Percentiles rank a stretch among this genome's conserved stretches.
These are phyloP conservation scores for Trididemnum nubilum DNA, from an alignment of 23 tunicate genomes.

Conservation along the genomic window DNA sequence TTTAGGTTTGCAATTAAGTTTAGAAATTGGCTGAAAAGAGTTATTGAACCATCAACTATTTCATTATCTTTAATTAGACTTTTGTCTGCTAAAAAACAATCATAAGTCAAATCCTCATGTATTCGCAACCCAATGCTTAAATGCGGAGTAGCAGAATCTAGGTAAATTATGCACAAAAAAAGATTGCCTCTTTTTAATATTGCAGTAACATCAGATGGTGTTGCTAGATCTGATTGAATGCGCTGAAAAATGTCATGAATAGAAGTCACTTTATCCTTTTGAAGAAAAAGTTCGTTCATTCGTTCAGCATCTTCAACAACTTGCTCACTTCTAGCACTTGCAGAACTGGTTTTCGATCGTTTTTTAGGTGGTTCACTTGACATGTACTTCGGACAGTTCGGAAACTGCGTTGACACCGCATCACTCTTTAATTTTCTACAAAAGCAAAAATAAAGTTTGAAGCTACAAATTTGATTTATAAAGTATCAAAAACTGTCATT, in stretches of 20 bases:
- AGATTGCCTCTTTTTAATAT: neutral
- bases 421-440: conserved; percentile 28
- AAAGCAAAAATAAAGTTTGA: no score
- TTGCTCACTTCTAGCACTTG: conserved; percentile 22
- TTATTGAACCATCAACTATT: conserved; percentile 1
- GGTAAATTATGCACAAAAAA: neutral
- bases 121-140: conserved; percentile 25
- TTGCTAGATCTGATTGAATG: conserved; percentile 9
- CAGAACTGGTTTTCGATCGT: conserved; percentile 15
- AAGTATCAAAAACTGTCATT: no score
- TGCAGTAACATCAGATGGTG: conserved; percentile 1
- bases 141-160: neutral
- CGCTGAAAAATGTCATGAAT: conserved; percentile 12
- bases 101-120: conserved; percentile 15
- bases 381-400: conserved; percentile 1
- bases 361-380: neutral
- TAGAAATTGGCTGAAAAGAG: conserved; percentile 1
- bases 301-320: conserved; percentile 7
- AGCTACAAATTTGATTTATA: no score
- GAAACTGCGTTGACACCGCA: conserved; percentile 5
- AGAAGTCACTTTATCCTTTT: conserved; percentile 11
- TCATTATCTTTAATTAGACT: neutral
- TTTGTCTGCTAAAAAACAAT: neutral
- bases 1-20: conserved; percentile 5
- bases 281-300: neutral